Evolutionary conservation across 2,888 invertebrate species (phyloP), one percentile per base, ranked within the genome.

Genomic region (Busseola fusca): DNA sequence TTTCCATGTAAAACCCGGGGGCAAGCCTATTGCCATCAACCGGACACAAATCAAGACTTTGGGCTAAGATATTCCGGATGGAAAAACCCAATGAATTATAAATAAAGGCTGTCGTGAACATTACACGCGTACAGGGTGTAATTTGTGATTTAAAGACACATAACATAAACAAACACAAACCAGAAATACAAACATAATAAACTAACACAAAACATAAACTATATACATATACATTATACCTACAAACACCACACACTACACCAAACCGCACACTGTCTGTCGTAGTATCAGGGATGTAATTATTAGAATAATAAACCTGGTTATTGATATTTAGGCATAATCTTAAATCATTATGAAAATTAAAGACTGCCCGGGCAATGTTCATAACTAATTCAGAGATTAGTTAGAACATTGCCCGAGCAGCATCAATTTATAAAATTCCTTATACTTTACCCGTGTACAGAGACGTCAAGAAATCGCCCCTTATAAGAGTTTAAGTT

Each of bases 401-500:
- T 34, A 14, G 30, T n/a, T 54, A 79, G 10, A 48, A 52, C 18
- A 54, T 14, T 78, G 21, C 3, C 25, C 25, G 50, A 63, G 12
- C 14, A 30, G 21, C 45, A 45, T 40, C 30, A 50, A 27, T 21
- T 45, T 60, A 42, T 25, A 27, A 50, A 56, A 68, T 14, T 34
- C 27, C 16, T 18, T 25, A 45, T 52, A 64, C 42, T 74, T 65
- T 57, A 27, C 12, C 45, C 30, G 34, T 21, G 48, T 76, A 80
- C 76, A 76, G 82, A 87, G 87, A 82, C 82, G 85, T 87, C 89
- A 87, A 86, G 85, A 84, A 87, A 86, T 86, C 74, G 72, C 69
- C 84, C 86, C 84, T 87, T 87, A 90, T 88, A 90, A 83, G 83
- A 87, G 87, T 87, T 88, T 86, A 88, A 88, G 87, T 90, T 89